Base-by-base conservation (phyloP, 1,140 invertebrate genomes). In the Bombus picipes region DNA sequence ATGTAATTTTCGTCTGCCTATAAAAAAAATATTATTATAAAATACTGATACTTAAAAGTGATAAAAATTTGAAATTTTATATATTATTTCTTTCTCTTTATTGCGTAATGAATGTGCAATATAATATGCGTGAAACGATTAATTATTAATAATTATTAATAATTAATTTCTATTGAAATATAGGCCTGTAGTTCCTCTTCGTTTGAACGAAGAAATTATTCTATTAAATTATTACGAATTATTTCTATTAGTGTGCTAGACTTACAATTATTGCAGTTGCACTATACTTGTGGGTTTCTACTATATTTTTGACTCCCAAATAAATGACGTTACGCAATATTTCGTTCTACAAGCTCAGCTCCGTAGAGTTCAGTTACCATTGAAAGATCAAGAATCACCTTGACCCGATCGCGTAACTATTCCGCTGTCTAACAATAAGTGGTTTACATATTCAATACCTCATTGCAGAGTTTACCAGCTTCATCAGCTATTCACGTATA, bases 291-390 rank as follows among this genome's bases (percentile, higher is more conserved):
- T 53, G 47, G 1, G 18, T 53, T 53, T 53, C 47, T 53, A 53
- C 18, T 6, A 53, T 79, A 87, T 87, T 83, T 88, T 65, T 65
- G 39, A 53, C 13, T 13, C 53, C 28, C 10, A 57, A 57, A 28
- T 34, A 32, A 79, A 70, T 37, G 68, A 84, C n/a, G 65, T 84
- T 72, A 37, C 32, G 57, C 57, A 43, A 77, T 37, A 57, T 65
- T 81, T 77, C 39, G 41, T 79, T 34, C 37, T 8, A 43, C 76
- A 75, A 80, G 65, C 37, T 88, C 80, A 41, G 47, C 59, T 37
- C 10, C 34, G 79, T 72, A 39, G 73, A 87, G 68, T 79, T 87
- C 80, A 41, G 22, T 34, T 65, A 70, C 80, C 71, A 75, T 87
- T 73, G 73, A 71, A 68, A 70, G 34, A 83, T 2, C 32, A 71